Conservation (phyloP, 2,797 vertebrate species). For the Anas acuta region DNA sequence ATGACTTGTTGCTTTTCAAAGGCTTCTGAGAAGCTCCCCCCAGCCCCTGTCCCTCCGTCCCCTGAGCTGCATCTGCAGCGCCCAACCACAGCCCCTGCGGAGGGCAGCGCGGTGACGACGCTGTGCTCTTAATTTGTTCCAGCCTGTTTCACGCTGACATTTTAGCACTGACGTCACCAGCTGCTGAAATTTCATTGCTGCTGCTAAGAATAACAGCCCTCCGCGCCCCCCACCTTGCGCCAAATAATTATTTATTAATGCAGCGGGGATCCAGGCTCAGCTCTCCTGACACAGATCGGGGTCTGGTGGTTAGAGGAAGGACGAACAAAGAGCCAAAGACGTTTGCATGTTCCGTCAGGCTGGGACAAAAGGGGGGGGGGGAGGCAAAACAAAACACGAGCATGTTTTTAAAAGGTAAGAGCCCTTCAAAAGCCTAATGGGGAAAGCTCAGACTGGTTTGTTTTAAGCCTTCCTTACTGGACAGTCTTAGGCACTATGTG, state of each 20-base stretch:
- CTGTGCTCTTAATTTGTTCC: slow-evolving; percentile 71
- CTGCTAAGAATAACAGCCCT: slow-evolving; percentile 73
- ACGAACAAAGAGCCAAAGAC: slow-evolving; percentile 23
- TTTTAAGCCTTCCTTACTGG: background rate
- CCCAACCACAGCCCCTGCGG: slow-evolving; percentile 44
- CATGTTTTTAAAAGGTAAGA: background rate
- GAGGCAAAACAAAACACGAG: background rate
- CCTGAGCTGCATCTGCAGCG: slow-evolving; percentile 37
- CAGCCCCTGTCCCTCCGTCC: background rate
- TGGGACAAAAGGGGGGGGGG: background rate
- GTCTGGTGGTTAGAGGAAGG: slow-evolving; percentile 25
- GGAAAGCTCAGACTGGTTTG: background rate
- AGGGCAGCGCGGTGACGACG: slow-evolving; percentile 65
- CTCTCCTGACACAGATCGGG: slow-evolving; percentile 52
- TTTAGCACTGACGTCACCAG: slow-evolving; percentile 73
- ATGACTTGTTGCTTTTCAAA: background rate
- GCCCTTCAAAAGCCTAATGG: background rate
- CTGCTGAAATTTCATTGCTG: slow-evolving; percentile 73
- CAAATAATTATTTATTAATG: slow-evolving; percentile 66
- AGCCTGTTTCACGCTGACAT: slow-evolving; percentile 75
- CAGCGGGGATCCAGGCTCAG: slow-evolving; percentile 23
- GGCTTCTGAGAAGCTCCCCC: slow-evolving; percentile 26
- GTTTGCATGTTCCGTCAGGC: background rate
- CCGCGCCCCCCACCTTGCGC: slow-evolving; percentile 47
- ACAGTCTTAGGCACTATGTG: background rate